phyloP scores from a whole-genome alignment of 1,140 invertebrate species.

The Caenorhabditis latens region DNA sequence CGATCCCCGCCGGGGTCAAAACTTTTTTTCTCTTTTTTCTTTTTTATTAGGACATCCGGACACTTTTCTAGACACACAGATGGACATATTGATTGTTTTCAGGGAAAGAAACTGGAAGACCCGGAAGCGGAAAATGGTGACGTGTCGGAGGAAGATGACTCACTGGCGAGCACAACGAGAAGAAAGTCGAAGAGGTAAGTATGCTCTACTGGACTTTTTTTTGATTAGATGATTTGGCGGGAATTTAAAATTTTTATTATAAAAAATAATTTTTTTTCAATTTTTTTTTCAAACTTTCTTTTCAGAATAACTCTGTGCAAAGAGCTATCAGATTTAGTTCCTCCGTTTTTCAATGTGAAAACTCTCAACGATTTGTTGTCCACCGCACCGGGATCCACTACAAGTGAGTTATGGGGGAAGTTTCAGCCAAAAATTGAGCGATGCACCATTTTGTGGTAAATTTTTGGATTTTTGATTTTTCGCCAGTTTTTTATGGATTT shows the following conservation, averaged over 20 bases:
- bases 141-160: conserved; percentile 72
- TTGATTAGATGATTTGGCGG: no score
- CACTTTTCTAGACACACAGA: no score
- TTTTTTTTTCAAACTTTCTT: not conserved
- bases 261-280: not conserved
- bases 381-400: conserved; percentile 58
- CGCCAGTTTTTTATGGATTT: no score
- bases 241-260: no score
- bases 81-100: not conserved
- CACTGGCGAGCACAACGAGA: conserved; percentile 60
- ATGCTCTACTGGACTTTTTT: not conserved
- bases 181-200: conserved; percentile 54
- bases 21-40: no score
- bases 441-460: no score
- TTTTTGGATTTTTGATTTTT: no score
- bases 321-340: conserved; percentile 73
- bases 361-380: conserved; percentile 67
- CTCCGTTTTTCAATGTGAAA: conserved; percentile 70
- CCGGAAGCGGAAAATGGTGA: conserved; percentile 66
- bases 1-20: no score
- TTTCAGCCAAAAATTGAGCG: no score
- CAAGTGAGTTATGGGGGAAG: conserved; percentile 16
- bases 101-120: conserved; percentile 50
- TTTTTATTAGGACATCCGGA: no score
- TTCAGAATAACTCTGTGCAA: conserved; percentile 62